Percentiles rank a stretch among this genome's conserved stretches.
Conservation (phyloP, 1,140 invertebrate genomes). For the Chironomus tepperi region DNA sequence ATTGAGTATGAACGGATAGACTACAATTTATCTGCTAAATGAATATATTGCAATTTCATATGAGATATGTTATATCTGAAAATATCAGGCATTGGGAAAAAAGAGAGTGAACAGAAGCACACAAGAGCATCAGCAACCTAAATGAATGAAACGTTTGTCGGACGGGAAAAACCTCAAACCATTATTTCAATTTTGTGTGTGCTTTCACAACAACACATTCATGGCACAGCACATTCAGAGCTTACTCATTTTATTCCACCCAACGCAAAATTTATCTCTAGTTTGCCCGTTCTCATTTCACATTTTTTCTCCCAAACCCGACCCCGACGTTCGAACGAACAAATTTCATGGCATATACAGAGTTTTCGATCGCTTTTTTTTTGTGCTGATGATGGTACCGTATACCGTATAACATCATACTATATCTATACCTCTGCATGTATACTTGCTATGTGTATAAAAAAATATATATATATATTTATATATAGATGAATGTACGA, state of each 20-base stretch:
- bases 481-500: neutral
- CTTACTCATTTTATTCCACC: conserved; percentile 4
- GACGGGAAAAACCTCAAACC: conserved; percentile 20
- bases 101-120: neutral
- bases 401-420: conserved; percentile 11
- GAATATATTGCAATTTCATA: conserved; percentile 17
- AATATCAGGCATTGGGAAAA: neutral
- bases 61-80: neutral
- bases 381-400: conserved; percentile 14
- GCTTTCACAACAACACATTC: conserved; percentile 12
- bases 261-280: conserved; percentile 13
- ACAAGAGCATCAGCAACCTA: neutral
- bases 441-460: too few relatives aligned
- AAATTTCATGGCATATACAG: conserved; percentile 17
- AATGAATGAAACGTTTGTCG: conserved; percentile 15
- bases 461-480: too few relatives aligned
- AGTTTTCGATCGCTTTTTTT: conserved; percentile 23
- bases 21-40: neutral
- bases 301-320: neutral
- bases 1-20: neutral
- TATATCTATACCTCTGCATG: neutral
- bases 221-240: conserved; percentile 6
- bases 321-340: neutral
- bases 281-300: conserved; percentile 11
- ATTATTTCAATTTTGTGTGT: conserved; percentile 14